phyloP scores from a whole-genome alignment of 2,888 invertebrate genomes.

The Aelia acuminata region DNA sequence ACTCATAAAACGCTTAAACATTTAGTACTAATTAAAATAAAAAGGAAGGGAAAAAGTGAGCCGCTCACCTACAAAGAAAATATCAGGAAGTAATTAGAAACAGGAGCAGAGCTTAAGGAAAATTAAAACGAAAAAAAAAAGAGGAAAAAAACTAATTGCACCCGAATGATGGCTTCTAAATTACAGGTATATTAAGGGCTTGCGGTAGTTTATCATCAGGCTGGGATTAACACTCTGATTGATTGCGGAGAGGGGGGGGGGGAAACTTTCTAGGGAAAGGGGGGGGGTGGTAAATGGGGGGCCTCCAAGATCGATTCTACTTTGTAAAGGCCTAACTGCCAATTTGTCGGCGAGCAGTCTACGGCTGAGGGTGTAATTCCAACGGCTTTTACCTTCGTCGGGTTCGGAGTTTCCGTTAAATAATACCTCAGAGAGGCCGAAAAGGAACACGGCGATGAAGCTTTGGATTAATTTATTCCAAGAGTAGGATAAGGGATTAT shows the following conservation, averaged over 20 bases:
- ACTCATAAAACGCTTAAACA: neutral
- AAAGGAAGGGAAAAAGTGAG: neutral
- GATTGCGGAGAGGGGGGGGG: too few species aligned
- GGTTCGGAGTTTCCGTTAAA: neutral
- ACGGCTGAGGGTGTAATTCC: neutral
- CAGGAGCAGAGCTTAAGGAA: conserved; percentile 9
- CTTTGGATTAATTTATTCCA: neutral
- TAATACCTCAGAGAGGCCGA: neutral
- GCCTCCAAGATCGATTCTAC: conserved; percentile 1
- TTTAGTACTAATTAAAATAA: neutral
- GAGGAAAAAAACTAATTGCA: conserved; percentile 23
- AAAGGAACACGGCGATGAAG: neutral
- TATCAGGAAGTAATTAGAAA: conserved; percentile 23
- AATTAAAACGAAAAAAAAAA: conserved; percentile 3
- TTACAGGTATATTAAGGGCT: conserved; percentile 48
- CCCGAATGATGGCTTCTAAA: conserved; percentile 18
- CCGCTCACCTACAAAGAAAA: neutral
- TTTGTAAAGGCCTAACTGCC: conserved; percentile 39
- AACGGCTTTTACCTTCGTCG: neutral
- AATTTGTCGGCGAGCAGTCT: neutral
- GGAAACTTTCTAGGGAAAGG: neutral
- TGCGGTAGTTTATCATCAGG: conserved; percentile 32
- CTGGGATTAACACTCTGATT: conserved; percentile 31
- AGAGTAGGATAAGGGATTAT: too few species aligned
- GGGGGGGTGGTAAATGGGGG: too few species aligned